Conservation (phyloP, 2,888 invertebrate species). For the Drosophila fungiperda region DNA sequence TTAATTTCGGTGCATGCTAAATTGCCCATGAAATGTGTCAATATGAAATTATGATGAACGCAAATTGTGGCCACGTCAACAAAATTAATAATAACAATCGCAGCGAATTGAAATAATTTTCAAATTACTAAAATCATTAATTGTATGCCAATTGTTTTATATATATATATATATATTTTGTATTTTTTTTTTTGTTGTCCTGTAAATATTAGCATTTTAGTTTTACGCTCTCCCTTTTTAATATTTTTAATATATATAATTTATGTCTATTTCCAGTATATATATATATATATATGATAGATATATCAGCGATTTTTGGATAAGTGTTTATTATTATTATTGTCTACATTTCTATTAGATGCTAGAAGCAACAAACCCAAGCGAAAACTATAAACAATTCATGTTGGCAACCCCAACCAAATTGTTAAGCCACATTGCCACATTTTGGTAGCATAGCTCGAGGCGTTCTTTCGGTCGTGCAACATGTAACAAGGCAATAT, state of each 20-base stretch:
- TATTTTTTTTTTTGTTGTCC: no score
- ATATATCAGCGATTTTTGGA: background rate
- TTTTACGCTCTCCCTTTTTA: background rate
- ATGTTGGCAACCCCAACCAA: background rate
- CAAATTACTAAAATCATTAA: background rate
- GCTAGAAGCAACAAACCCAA: background rate
- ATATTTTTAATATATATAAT: background rate
- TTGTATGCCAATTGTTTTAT: background rate
- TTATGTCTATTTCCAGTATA: background rate
- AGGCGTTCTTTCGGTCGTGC: constrained; percentile 39
- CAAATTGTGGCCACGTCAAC: constrained; percentile 19
- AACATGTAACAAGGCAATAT: constrained; percentile 33
- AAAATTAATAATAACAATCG: constrained; percentile 35
- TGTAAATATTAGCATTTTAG: background rate
- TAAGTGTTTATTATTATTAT: background rate
- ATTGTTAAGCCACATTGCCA: constrained; percentile 5
- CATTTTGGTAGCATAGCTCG: constrained; percentile 47
- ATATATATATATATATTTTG: no score
- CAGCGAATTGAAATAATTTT: constrained; percentile 15
- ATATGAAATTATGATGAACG: constrained; percentile 58
- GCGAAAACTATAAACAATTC: background rate
- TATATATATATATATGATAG: background rate
- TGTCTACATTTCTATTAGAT: background rate
- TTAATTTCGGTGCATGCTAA: constrained; percentile 48
- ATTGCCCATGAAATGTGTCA: constrained; percentile 63